Evolutionary conservation across 2,888 invertebrate species (phyloP), one percentile per base, ranked within the genome.

Genomic region (Lepidochrysops patricia): DNA sequence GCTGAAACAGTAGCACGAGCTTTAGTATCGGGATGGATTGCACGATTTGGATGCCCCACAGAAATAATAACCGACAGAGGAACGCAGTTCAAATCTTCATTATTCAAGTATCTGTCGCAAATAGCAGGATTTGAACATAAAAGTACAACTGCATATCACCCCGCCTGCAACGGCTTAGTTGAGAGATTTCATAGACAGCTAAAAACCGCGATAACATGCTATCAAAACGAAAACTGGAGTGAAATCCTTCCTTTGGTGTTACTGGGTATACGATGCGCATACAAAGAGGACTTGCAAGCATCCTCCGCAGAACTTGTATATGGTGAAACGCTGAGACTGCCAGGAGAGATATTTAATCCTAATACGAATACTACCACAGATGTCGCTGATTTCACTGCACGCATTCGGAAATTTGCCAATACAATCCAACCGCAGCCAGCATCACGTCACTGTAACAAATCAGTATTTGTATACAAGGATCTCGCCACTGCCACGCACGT

Each of bases 21-120:
- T 1, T 70, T 88, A 5, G 60, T 73, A 19, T 34, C 57, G 0
- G 63, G 63, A 0, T 88, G 82, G 87, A 72, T 88, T 1, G 58
- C 80, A 0, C 63, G 81, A 12, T 85, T 74, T 61, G 84, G 84
- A 0, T 68, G 73, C 9, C 85, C 84, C 2, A 65, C 62, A 64
- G 49, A 49, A 23, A 49, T 49, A 4, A 25, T 49, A 4, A 49
- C 49, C 3, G 49, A 49, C 49, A 23, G 49, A 7, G 49, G 49
- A 1, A 25, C 23, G 12, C 23, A 49, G 12, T 49, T 23, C 4
- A 25, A 49, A 25, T 49, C 49, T 9, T 7, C 49, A 9, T 9
- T 49, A 1, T 49, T 49, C 12, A 49, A 49, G n/a, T 23, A 25
- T 49, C 49, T 49, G 9, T 23, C 49, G 23, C 23, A 49, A 23